Conservation (phyloP, 1,140 invertebrate species). For the Augochlora pura region DNA sequence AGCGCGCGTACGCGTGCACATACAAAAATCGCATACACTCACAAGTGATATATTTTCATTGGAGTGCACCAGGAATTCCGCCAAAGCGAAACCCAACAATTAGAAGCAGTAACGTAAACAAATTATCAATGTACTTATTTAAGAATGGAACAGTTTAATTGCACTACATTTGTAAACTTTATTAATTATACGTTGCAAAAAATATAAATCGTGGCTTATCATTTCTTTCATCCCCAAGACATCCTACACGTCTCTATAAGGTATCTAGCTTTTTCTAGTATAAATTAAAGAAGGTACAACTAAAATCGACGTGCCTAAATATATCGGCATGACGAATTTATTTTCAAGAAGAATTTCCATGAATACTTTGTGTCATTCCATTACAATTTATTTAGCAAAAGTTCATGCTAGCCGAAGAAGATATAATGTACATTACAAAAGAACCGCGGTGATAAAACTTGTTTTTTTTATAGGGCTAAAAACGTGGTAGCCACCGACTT, state of each 20-base stretch:
- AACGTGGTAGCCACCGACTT: not conserved
- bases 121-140: slow-evolving; percentile 58
- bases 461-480: not conserved
- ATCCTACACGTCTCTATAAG: not conserved
- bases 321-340: not conserved
- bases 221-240: not conserved
- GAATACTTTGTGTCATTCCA: not conserved
- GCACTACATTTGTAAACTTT: slow-evolving; percentile 69
- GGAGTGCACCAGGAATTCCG: slow-evolving; percentile 8
- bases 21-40: not conserved
- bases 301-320: not conserved
- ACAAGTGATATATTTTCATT: slow-evolving; percentile 21
- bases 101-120: slow-evolving; percentile 28
- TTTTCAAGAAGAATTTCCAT: not conserved
- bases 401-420: not conserved
- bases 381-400: slow-evolving; percentile 6
- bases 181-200: slow-evolving; percentile 68
- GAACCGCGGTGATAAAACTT: not conserved
- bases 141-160: slow-evolving; percentile 58
- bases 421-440: not conserved
- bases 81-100: slow-evolving; percentile 29
- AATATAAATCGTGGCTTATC: slow-evolving; percentile 14
- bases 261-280: not conserved
- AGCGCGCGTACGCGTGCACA: not conserved
- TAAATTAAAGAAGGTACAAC: not conserved